Percentiles rank a stretch among this genome's conserved stretches.
These are phyloP conservation scores for Sinhomidia bicolor DNA, from an alignment of 2,888 invertebrate species.

Conservation along the genomic window DNA sequence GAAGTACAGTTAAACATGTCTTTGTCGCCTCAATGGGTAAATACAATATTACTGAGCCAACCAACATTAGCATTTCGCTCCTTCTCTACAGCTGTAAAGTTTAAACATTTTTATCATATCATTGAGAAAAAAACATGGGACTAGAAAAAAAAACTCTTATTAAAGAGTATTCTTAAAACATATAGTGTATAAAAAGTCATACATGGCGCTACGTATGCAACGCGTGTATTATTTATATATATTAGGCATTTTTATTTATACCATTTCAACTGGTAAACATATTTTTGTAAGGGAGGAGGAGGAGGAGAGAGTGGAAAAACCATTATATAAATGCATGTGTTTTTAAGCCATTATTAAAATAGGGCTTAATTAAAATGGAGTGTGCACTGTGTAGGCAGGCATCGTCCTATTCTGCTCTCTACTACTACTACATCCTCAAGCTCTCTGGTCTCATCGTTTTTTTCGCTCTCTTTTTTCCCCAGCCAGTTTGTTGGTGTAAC, in stretches of 20 bases:
- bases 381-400: conserved; percentile 56
- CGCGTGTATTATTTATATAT: conserved; percentile 13
- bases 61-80: too few species aligned
- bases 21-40: too few species aligned
- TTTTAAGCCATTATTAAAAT: conserved; percentile 72
- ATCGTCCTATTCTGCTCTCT: conserved; percentile 52
- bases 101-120: background rate
- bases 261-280: background rate
- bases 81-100: background rate
- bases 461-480: conserved; percentile 9
- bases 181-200: background rate
- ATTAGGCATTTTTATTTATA: conserved; percentile 39
- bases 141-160: background rate
- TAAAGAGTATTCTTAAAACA: background rate
- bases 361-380: conserved; percentile 73
- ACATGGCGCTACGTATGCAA: background rate
- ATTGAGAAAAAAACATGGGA: conserved; percentile 10
- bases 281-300: conserved; percentile 52
- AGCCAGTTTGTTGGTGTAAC: conserved; percentile 32
- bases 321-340: conserved; percentile 72
- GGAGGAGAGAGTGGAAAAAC: conserved; percentile 64
- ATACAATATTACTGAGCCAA: too few species aligned
- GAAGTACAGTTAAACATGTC: too few species aligned
- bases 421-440: too few species aligned
- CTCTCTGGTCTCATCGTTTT: conserved; percentile 37